These are phyloP conservation scores for Neodon shergylaensis DNA, from an alignment of 2,113 vertebrate species.

Conservation along the genomic window DNA sequence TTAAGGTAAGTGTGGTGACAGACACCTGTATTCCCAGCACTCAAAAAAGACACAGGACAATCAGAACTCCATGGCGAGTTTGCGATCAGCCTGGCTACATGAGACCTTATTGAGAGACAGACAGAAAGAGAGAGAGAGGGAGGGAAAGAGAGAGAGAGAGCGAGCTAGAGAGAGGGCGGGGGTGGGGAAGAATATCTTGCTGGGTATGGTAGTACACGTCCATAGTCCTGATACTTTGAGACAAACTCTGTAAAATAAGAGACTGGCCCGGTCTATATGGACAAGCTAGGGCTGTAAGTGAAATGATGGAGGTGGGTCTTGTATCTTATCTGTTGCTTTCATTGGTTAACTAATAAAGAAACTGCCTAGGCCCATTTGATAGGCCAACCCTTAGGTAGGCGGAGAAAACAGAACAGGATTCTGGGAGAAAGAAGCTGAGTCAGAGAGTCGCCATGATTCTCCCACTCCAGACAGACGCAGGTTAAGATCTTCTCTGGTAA, in stretches of 20 bases:
- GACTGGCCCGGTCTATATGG: neutral
- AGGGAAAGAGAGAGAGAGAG: neutral
- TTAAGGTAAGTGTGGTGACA: neutral
- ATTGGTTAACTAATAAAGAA: too few relatives aligned
- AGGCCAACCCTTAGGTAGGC: too few relatives aligned
- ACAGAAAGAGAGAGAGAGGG: neutral
- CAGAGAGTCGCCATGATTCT: too few relatives aligned
- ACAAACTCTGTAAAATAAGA: too few relatives aligned
- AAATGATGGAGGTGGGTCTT: too few relatives aligned
- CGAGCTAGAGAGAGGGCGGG: rapidly evolving
- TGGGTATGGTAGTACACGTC: neutral
- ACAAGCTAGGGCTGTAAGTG: neutral
- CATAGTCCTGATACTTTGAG: neutral
- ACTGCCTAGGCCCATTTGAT: too few relatives aligned
- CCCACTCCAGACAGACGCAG: too few relatives aligned
- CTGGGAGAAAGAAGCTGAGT: too few relatives aligned
- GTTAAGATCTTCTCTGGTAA: too few relatives aligned
- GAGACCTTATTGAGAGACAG: neutral
- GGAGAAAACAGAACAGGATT: too few relatives aligned
- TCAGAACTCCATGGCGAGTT: neutral
- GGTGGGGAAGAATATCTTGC: neutral
- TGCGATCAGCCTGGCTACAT: neutral
- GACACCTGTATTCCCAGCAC: neutral
- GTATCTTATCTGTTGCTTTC: too few relatives aligned
- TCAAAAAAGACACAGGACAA: too few relatives aligned